These are phyloP conservation scores for Pyrocephalus nanus DNA, from an alignment of 2,797 vertebrate genomes.

Conservation along the genomic window DNA sequence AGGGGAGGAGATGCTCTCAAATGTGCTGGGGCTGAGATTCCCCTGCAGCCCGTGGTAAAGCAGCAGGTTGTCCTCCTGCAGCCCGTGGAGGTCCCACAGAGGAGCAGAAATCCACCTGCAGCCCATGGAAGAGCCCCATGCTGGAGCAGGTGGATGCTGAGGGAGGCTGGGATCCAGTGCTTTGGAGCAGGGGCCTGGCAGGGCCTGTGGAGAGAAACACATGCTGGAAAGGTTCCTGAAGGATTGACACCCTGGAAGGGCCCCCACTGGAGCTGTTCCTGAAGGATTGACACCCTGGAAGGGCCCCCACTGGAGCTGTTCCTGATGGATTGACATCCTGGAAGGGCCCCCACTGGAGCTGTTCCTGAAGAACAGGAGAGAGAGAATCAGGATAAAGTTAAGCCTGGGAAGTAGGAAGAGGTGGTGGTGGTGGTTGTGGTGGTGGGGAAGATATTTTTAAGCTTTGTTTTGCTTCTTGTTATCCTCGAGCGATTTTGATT, in stretches of 20 bases:
- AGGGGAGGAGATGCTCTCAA: neutral
- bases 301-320: neutral
- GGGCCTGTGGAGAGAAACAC: neutral
- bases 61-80: neutral
- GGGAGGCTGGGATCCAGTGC: neutral
- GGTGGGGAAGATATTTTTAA: neutral
- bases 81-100: rapidly evolving
- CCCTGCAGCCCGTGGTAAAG: neutral
- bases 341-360: neutral
- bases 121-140: neutral
- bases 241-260: neutral
- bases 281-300: neutral
- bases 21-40: neutral
- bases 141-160: neutral
- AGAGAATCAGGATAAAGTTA: neutral
- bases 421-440: too few species aligned
- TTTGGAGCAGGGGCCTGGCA: neutral
- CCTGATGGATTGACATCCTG: neutral
- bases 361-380: neutral
- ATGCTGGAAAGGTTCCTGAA: neutral
- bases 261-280: neutral
- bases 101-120: neutral
- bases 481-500: neutral
- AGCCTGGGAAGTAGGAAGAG: neutral
- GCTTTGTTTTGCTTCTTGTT: neutral